A percentile compares a stretch with the other conserved stretches of the same genome.
Conservation (phyloP, 2,888 invertebrate genomes). For the Tetragonisca angustula region DNA sequence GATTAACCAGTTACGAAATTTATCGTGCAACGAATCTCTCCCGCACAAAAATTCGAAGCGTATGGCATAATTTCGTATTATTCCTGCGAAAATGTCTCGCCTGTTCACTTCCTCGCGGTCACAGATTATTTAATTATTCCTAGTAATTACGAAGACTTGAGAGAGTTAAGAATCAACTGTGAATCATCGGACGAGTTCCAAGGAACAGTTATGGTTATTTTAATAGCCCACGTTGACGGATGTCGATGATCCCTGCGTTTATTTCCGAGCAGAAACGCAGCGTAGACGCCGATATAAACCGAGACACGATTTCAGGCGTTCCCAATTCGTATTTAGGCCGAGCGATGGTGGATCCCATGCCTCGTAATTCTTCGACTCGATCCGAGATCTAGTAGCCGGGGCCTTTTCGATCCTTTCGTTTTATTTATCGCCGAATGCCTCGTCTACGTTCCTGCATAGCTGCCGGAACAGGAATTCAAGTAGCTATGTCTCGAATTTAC, state of each 20-base stretch:
- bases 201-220: constrained; percentile 9
- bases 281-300: background rate
- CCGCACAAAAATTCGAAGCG: background rate
- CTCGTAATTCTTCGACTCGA: constrained; percentile 63
- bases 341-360: constrained; percentile 43
- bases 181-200: constrained; percentile 3
- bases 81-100: background rate
- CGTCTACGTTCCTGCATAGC: constrained; percentile 5
- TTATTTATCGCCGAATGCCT: constrained; percentile 46
- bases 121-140: background rate
- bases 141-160: background rate
- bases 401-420: constrained; percentile 24
- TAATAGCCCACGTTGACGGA: constrained; percentile 23
- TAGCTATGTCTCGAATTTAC: constrained; percentile 38
- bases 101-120: background rate
- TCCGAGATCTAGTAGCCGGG: constrained; percentile 37
- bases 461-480: constrained; percentile 38
- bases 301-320: constrained; percentile 66
- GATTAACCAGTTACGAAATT: no score
- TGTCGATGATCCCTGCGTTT: constrained; percentile 61
- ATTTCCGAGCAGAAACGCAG: constrained; percentile 63
- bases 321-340: constrained; percentile 75
- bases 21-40: constrained; percentile 32
- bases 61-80: background rate
- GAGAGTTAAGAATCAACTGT: background rate